These are phyloP conservation scores for Slavum lentiscoides DNA, from an alignment of 2,888 invertebrate species.

Conservation along the genomic window DNA sequence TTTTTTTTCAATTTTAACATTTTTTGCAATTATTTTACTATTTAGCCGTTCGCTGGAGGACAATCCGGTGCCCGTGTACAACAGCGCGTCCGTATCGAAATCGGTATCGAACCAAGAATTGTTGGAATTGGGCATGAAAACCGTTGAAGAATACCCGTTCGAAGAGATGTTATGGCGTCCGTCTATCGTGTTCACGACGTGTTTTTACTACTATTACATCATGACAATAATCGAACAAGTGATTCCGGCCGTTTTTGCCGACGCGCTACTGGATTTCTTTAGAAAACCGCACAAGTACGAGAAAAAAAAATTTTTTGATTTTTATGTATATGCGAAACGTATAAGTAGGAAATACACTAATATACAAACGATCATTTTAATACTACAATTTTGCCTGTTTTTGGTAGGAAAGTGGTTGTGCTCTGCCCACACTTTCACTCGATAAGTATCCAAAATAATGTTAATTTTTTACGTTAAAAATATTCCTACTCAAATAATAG, in stretches of 20 bases:
- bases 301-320: no score
- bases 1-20: no score
- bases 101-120: conserved; percentile 56
- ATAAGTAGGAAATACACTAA: no score
- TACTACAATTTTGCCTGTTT: no score
- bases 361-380: no score
- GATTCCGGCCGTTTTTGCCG: conserved; percentile 77
- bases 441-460: no score
- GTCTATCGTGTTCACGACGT: conserved; percentile 64
- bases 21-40: no score
- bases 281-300: conserved; percentile 73
- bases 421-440: no score
- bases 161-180: conserved; percentile 74
- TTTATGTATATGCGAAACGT: conserved; percentile 44
- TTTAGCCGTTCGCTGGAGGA: neutral
- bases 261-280: conserved; percentile 66
- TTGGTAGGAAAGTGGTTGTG: no score
- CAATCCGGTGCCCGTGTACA: conserved; percentile 70
- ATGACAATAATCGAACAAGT: conserved; percentile 75
- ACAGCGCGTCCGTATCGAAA: conserved; percentile 69
- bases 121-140: conserved; percentile 63
- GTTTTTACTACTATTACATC: conserved; percentile 68
- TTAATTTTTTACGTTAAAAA: no score
- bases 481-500: no score
- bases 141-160: conserved; percentile 67